A percentile compares a stretch with the other conserved stretches of the same genome.
phyloP scores from a whole-genome alignment of 2,797 vertebrate species.

The Tinamus major region DNA sequence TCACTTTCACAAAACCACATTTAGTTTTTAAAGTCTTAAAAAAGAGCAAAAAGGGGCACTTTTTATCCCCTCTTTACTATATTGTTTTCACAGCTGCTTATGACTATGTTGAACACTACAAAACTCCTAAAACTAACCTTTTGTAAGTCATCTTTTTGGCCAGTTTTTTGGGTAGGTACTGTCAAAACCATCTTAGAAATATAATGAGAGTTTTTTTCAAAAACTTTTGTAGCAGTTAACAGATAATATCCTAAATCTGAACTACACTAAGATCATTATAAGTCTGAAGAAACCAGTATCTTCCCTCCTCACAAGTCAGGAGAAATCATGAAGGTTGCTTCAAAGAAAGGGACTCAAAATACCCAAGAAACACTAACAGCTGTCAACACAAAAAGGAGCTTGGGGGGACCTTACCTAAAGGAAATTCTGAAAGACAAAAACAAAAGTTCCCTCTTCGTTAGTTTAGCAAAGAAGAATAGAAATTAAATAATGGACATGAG shows the following conservation, averaged over 20 bases:
- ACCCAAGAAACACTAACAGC: neutral
- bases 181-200: conserved; percentile 3
- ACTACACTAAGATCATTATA: neutral
- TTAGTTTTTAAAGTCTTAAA: neutral
- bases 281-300: neutral
- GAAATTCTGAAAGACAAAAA: neutral
- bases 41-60: neutral
- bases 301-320: neutral
- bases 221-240: conserved; percentile 16
- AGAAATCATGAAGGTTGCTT: neutral
- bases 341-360: neutral
- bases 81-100: neutral
- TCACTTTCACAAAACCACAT: neutral
- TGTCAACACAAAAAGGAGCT: neutral
- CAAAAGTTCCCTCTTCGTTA: neutral
- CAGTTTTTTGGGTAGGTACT: neutral
- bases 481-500: neutral
- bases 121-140: neutral
- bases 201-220: neutral
- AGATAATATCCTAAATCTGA: neutral
- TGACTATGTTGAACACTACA: neutral
- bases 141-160: neutral
- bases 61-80: neutral
- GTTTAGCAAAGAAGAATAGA: neutral
- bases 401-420: neutral